phyloP scores from a whole-genome alignment of 2,113 vertebrate species.

The Lophura nycthemera region DNA sequence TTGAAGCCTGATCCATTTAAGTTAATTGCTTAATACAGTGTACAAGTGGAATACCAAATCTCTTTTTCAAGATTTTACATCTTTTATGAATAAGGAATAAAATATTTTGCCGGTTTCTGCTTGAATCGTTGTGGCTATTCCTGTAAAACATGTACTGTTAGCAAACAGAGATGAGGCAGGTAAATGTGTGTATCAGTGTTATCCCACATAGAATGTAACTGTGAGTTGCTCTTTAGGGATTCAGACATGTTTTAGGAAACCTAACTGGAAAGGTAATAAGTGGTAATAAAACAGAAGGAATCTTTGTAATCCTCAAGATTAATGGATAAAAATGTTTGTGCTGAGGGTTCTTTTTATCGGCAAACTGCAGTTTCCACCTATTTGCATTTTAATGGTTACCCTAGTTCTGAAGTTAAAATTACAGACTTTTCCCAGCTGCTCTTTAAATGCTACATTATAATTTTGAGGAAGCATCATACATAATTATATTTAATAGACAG shows the following conservation, averaged over 20 bases:
- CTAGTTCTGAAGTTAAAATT: conserved; percentile 76
- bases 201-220: background rate
- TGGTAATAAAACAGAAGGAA: background rate
- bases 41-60: background rate
- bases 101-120: background rate
- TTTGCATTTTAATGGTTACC: conserved; percentile 80
- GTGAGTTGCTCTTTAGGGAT: conserved; percentile 16
- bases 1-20: conserved; percentile 35
- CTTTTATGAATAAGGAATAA: background rate
- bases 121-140: background rate
- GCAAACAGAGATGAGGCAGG: background rate
- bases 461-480: conserved; percentile 79
- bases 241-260: conserved; percentile 24
- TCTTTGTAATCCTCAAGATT: conserved; percentile 23
- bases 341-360: conserved; percentile 26
- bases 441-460: conserved; percentile 79
- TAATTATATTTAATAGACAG: conserved; percentile 84
- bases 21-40: background rate
- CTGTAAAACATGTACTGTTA: background rate
- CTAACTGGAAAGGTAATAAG: conserved; percentile 5
- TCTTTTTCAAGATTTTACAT: background rate
- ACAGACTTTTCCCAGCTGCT: conserved; percentile 79
- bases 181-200: background rate
- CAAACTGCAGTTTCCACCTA: conserved; percentile 61
- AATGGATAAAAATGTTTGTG: conserved; percentile 54